Conservation (phyloP, 2,797 vertebrate genomes). For the Champsocephalus gunnari region DNA sequence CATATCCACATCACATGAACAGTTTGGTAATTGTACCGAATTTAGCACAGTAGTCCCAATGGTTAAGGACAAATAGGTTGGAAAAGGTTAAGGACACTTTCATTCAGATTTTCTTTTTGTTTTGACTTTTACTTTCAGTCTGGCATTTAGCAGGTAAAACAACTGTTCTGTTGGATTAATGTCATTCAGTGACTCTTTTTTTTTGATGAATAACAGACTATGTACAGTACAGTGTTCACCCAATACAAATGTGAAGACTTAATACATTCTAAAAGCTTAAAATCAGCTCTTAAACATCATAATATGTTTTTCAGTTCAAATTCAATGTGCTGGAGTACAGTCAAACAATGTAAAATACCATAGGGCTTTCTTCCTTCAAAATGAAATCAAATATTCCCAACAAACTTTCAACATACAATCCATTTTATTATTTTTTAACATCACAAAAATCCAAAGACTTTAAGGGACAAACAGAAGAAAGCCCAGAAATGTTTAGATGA, state of each 20-base stretch:
- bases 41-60: neutral
- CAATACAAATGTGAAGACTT: neutral
- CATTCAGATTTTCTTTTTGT: neutral
- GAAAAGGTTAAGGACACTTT: neutral
- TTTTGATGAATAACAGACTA: neutral
- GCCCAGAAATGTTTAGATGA: conserved; percentile 19
- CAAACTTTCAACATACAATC: conserved; percentile 15
- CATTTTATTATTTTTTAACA: conserved; percentile 2
- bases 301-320: neutral
- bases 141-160: neutral
- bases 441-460: neutral
- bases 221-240: neutral
- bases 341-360: neutral
- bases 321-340: neutral
- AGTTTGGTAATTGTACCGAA: neutral
- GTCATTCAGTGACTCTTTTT: neutral
- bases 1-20: neutral
- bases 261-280: neutral
- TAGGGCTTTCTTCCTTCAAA: conserved; percentile 14
- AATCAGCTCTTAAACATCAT: neutral
- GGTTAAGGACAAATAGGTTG: neutral
- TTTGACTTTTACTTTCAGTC: neutral
- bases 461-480: conserved; percentile 6
- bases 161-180: neutral
- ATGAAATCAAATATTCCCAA: conserved; percentile 9